Base-by-base conservation (phyloP, 2,888 invertebrate species). In the Nemapogon koenigi region DNA sequence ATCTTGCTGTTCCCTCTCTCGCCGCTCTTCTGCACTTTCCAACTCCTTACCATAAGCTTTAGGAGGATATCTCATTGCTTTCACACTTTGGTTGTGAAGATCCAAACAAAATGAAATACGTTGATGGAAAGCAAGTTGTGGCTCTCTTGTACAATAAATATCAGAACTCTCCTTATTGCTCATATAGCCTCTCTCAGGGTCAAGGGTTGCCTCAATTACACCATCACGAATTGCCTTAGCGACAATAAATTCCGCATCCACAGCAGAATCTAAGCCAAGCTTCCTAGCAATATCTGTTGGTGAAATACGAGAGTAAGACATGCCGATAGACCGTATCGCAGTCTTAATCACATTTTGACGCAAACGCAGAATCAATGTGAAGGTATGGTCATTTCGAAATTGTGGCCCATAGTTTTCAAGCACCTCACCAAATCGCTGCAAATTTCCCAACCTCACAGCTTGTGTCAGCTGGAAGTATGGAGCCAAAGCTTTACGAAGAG, bases 261-360 rank as follows among this genome's bases (percentile, higher is more conserved):
- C 96, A 2, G 94, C 90, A 1, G 94, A 96, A 62, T 97, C 97
- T 33, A 99, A 76, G 25, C 94, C 91, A 43, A 99, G 78, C 59
- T 99, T 98, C 46, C 88, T 85, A 1, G 97, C 97, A 54, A 99
- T 95, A 62, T 98, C 97, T 46, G 88, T 86, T 1, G 98, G 90
- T 2, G 96, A 95, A 54, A 99, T 98, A 44, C 95, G 85, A 0
- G 97, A 97, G 67, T 99, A 99, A 0, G 97, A 97, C 17, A 95
- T 68, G 1, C 96, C 97, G 65, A 99, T 98, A 35, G 95, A 92
- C 25, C 97, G 86, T 38, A 98, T 92, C 0, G 97, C 97, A 8
- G 99, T 98, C 73, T 98, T 98, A 55, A 99, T 98, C 1, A 99
- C 99, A 76, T 99, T 99, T 65, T 99, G 99, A 38, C 97, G 86